Evolutionary conservation across 2,797 vertebrate genomes (phyloP).

Genomic region (Aselliscus stoliczkanus): DNA sequence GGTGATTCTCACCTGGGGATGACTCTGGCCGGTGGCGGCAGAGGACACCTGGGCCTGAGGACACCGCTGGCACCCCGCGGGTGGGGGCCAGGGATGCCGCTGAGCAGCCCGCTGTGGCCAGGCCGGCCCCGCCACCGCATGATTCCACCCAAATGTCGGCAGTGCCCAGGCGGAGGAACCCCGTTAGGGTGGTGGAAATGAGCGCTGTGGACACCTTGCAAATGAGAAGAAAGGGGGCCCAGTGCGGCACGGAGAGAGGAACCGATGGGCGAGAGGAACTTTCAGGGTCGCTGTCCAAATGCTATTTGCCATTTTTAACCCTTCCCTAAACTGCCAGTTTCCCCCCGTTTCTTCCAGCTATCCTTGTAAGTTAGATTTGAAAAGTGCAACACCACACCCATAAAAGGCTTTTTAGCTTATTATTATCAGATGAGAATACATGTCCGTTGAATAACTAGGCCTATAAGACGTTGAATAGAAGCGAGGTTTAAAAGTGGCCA

Average conservation of each 20-base stretch:
- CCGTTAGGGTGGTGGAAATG: background rate
- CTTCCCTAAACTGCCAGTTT: fast-evolving
- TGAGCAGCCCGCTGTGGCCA: fast-evolving
- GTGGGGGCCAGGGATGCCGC: background rate
- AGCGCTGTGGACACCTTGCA: background rate
- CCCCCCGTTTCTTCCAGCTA: background rate
- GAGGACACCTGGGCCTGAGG: background rate
- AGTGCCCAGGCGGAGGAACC: background rate
- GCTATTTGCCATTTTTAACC: background rate
- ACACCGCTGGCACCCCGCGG: background rate
- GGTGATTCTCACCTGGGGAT: background rate
- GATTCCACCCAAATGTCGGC: background rate
- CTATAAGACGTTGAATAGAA: background rate
- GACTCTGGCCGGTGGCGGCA: background rate
- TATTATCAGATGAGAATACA: background rate
- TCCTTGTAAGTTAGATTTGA: background rate
- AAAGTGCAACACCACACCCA: background rate
- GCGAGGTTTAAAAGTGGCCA: too few relatives aligned
- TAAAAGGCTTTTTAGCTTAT: background rate
- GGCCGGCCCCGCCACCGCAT: background rate
- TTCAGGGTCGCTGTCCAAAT: background rate
- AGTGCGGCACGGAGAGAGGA: background rate
- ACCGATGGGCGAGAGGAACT: fast-evolving
- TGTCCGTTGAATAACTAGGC: too few relatives aligned
- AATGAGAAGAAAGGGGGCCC: background rate